These are phyloP conservation scores for Heliothis virescens DNA, from an alignment of 1,140 invertebrate species.

Conservation along the genomic window DNA sequence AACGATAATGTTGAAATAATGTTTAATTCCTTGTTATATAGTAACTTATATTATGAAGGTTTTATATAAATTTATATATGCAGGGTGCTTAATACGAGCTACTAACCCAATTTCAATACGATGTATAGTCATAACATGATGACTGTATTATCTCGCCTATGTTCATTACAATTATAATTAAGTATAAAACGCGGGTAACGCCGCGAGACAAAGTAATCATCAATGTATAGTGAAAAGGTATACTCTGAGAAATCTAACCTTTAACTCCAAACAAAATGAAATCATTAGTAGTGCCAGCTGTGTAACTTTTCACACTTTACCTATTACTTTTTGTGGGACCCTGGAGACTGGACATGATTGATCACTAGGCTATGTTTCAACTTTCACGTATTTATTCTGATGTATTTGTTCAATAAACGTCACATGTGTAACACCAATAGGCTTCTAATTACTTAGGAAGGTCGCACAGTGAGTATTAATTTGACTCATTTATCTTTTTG, in stretches of 20 bases:
- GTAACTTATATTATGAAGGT: too few species aligned
- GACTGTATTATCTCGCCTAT: too few species aligned
- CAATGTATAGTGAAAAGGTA: too few species aligned
- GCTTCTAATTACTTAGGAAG: neutral
- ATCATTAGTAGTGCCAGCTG: neutral
- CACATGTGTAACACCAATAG: conserved; percentile 15
- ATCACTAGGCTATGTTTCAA: conserved; percentile 7
- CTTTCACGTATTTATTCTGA: conserved; percentile 26
- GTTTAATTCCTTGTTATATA: too few species aligned
- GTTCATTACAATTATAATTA: too few species aligned
- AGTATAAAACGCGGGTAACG: too few species aligned
- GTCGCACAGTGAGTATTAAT: neutral
- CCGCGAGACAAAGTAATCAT: too few species aligned
- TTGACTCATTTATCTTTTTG: neutral
- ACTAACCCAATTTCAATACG: too few species aligned
- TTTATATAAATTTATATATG: too few species aligned
- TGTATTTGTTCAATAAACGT: conserved; percentile 19
- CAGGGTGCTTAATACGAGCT: too few species aligned
- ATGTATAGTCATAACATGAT: too few species aligned
- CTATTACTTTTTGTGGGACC: conserved; percentile 19
- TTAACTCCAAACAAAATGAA: neutral
- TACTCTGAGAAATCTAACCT: neutral
- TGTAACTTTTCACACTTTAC: conserved; percentile 35
- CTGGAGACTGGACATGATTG: conserved; percentile 22
- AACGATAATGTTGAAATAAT: too few species aligned